These are phyloP conservation scores for Patella vulgata DNA, from an alignment of 1,140 invertebrate species.

Conservation along the genomic window DNA sequence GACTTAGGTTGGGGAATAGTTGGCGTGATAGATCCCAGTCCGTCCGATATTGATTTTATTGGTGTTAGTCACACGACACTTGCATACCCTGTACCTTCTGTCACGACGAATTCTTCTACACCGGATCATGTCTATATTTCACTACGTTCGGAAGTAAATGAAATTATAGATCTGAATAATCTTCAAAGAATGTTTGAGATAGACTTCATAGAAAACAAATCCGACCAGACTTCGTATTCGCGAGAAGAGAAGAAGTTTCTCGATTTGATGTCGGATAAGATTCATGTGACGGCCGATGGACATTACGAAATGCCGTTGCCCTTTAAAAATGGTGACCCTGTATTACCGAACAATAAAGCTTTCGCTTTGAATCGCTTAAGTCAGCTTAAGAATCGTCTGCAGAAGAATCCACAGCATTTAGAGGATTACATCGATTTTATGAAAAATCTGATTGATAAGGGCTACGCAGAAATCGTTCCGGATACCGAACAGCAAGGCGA, in stretches of 20 bases:
- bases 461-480: constrained; percentile 21
- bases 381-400: constrained; percentile 3
- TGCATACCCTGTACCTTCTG: background rate
- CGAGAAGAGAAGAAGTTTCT: constrained; percentile 21
- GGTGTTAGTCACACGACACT: background rate
- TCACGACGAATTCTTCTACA: no score
- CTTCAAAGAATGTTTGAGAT: constrained; percentile 13
- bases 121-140: no score
- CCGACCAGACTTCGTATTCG: constrained; percentile 2
- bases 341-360: constrained; percentile 12
- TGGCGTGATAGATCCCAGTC: background rate
- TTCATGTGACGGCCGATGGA: constrained; percentile 9
- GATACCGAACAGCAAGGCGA: constrained; percentile 3
- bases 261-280: constrained; percentile 6
- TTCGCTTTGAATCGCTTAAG: constrained; percentile 16
- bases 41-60: background rate
- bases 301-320: constrained; percentile 34
- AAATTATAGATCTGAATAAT: background rate
- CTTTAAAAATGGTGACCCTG: constrained; percentile 8
- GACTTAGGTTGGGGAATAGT: constrained; percentile 7
- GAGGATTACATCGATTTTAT: constrained; percentile 8
- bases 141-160: background rate
- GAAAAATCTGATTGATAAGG: constrained; percentile 15
- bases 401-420: constrained; percentile 5
- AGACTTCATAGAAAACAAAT: constrained; percentile 24